A percentile compares a stretch with the other conserved stretches of the same genome.
Conservation (phyloP, 2,113 vertebrate genomes). For the Nothobranchius furzeri region DNA sequence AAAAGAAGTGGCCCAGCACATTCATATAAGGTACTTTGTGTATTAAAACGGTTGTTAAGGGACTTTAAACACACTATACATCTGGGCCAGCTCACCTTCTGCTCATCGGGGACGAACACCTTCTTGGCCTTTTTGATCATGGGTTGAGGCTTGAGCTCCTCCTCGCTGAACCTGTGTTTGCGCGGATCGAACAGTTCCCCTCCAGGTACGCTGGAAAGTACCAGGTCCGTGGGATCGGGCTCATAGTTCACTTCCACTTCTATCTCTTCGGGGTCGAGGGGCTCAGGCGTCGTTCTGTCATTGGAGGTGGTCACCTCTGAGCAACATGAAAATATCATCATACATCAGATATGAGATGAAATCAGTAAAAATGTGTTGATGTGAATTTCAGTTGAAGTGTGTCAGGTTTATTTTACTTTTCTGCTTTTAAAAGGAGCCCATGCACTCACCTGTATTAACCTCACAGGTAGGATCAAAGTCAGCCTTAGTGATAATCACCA, state of each 20-base stretch:
- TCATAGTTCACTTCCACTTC: slow-evolving; percentile 93
- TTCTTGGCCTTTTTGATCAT: slow-evolving; percentile 99
- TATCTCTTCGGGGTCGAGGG: slow-evolving; percentile 84
- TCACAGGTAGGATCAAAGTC: slow-evolving; percentile 50
- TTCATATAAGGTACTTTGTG: no score
- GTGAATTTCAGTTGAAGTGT: no score
- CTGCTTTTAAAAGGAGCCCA: no score
- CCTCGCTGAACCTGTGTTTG: slow-evolving; percentile 93
- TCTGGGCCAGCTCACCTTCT: slow-evolving; percentile 84
- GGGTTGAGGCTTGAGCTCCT: slow-evolving; percentile 96
- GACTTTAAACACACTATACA: no score
- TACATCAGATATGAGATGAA: neutral
- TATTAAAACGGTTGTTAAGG: no score
- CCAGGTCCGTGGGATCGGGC: slow-evolving; percentile 92
- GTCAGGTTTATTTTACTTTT: no score
- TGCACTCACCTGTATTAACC: slow-evolving; percentile 59
- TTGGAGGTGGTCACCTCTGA: slow-evolving; percentile 80
- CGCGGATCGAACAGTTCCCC: slow-evolving; percentile 95
- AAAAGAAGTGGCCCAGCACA: no score
- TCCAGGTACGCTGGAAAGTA: slow-evolving; percentile 94
- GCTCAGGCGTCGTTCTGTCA: slow-evolving; percentile 82
- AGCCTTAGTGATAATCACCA: slow-evolving; percentile 56
- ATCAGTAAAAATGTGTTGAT: neutral
- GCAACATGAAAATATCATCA: neutral
- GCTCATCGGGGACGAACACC: slow-evolving; percentile 90